A percentile compares a stretch with the other conserved stretches of the same genome.
phyloP scores from a whole-genome alignment of 2,113 vertebrate species.

The Pica pica region DNA sequence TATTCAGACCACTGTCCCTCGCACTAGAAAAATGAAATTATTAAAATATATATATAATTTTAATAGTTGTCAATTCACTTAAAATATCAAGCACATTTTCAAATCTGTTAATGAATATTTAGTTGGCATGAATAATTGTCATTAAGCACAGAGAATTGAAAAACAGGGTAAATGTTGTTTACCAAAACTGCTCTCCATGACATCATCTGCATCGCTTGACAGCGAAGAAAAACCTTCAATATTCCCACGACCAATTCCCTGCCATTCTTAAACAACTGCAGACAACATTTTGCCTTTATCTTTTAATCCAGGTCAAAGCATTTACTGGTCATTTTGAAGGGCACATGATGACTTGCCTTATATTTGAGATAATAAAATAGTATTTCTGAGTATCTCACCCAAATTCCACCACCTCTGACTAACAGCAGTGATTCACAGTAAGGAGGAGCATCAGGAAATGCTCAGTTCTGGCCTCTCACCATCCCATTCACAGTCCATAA shows the following conservation, averaged over 20 bases:
- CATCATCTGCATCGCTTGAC: not conserved
- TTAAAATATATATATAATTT: not conserved
- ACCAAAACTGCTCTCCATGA: not conserved
- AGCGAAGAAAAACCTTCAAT: not conserved
- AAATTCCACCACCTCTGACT: not conserved
- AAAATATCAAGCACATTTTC: slow-evolving; percentile 29
- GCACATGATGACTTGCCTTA: not conserved
- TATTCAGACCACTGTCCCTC: not conserved
- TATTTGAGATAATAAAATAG: not conserved
- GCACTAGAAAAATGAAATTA: not conserved
- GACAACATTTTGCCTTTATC: not conserved
- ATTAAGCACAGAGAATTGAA: slow-evolving; percentile 22
- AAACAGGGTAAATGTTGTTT: slow-evolving; percentile 47
- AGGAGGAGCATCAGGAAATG: rapidly evolving
- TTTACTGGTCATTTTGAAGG: not conserved
- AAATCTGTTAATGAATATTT: slow-evolving; percentile 41
- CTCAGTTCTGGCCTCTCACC: not conserved
- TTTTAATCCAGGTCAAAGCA: not conserved
- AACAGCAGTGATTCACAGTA: not conserved
- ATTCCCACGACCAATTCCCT: not conserved
- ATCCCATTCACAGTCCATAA: not conserved
- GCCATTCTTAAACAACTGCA: not conserved
- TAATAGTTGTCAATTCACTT: not conserved
- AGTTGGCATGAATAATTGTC: not conserved
- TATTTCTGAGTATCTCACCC: not conserved